These are phyloP conservation scores for Drosophila macrothrix DNA, from an alignment of 2,888 invertebrate species.

Conservation along the genomic window DNA sequence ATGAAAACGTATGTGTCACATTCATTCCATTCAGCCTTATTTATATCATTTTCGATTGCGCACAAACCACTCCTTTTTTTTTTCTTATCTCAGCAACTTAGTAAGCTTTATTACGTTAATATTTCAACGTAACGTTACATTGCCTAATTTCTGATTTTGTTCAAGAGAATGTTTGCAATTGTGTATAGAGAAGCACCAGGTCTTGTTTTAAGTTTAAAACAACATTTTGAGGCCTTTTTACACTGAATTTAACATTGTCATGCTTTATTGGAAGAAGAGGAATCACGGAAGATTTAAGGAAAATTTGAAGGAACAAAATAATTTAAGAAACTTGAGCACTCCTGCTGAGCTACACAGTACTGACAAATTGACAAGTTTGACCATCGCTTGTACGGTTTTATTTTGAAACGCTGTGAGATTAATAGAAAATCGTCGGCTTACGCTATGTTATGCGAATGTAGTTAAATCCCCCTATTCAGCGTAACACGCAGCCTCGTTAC, in stretches of 20 bases:
- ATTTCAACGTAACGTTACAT: not conserved
- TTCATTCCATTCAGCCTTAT: constrained; percentile 26
- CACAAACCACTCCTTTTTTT: not conserved
- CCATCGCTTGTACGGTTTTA: constrained; percentile 47
- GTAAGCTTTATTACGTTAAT: not conserved
- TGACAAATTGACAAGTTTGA: constrained; percentile 58
- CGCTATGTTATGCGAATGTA: constrained; percentile 85
- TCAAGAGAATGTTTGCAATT: not conserved
- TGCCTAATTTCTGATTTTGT: not conserved
- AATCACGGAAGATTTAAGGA: not conserved
- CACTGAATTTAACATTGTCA: not conserved
- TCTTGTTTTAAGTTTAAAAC: not conserved
- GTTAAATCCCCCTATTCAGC: constrained; percentile 64
- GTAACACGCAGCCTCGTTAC: constrained; percentile 85
- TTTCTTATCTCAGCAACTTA: not conserved
- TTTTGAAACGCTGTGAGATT: constrained; percentile 79
- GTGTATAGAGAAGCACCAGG: not conserved
- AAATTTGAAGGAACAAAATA: not conserved
- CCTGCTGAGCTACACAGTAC: constrained; percentile 46
- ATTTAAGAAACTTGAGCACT: not conserved
- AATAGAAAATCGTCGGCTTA: constrained; percentile 82
- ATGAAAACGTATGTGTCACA: constrained; percentile 74
- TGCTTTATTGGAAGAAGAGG: not conserved
- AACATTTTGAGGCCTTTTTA: not conserved
- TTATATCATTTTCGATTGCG: not conserved